Evolutionary conservation across 2,113 vertebrate species (phyloP).

Genomic region (Leptosomus discolor): DNA sequence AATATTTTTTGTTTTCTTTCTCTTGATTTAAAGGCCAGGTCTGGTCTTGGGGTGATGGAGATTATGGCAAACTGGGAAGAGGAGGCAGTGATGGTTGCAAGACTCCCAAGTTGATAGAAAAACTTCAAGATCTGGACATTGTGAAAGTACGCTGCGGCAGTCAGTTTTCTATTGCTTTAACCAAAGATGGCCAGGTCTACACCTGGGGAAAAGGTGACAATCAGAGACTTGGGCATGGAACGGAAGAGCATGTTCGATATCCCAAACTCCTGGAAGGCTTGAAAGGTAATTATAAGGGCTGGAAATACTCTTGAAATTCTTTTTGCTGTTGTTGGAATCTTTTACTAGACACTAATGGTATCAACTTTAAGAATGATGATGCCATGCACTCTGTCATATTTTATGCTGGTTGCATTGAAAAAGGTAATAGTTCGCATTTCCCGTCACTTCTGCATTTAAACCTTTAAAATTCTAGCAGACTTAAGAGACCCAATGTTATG

Average conservation of each 20-base stretch:
- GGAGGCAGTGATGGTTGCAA: conserved; percentile 98
- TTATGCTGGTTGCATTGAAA: neutral
- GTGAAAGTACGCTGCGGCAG: conserved; percentile 94
- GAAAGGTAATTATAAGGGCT: conserved; percentile 77
- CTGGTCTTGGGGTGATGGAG: conserved; percentile 98
- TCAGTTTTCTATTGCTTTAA: conserved; percentile 94
- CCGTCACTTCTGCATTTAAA: neutral
- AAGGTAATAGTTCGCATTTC: neutral
- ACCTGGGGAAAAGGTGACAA: conserved; percentile 99
- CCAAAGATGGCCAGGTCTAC: conserved; percentile 95
- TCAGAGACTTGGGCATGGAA: conserved; percentile 94
- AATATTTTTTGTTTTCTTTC: neutral
- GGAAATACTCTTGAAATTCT: neutral
- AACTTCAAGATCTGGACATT: conserved; percentile 92
- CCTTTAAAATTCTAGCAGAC: neutral
- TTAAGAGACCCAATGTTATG: neutral
- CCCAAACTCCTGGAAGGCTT: conserved; percentile 92
- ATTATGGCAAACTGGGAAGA: conserved; percentile 94
- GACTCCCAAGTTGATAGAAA: conserved; percentile 94
- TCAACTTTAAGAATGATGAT: neutral
- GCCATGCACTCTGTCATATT: neutral
- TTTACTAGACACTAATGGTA: rapidly evolving
- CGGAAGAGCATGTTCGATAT: conserved; percentile 94
- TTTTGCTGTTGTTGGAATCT: neutral
- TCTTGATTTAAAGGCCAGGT: conserved; percentile 85